Evolutionary conservation across 2,888 invertebrate species (phyloP), one percentile per base, ranked within the genome.

Genomic region (Anthoptus insignis): DNA sequence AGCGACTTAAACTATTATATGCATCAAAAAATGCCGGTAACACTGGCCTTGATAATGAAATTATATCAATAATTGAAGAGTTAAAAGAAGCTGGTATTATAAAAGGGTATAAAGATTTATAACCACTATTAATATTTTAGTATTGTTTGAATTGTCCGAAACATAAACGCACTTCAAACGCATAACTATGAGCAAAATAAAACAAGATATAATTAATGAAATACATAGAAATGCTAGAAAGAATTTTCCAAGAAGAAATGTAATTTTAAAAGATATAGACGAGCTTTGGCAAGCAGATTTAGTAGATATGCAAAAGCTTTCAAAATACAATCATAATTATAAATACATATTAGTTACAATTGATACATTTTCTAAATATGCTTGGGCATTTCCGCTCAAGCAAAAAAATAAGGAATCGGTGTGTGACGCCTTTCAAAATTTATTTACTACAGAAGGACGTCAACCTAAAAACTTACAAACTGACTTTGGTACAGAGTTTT

Each of bases 221-320:
- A 6, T 47, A n/a, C 47, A 47, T 47, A 47, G 16, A 47, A 47
- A 47, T 47, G 47, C 22, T 16, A 47, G 47, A 22, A 22, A 22
- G 67, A 86, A 87, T 83, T 82, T 75, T 61, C 71, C 69, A 29
- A 70, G 82, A 24, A 71, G 84, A 47, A 63, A 69, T 53, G 81
- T 82, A 27, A 74, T 82, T 19, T 73, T 82, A 37, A 81, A 81
- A 68, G 83, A 79, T 49, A 71, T 87, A 7, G 79, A 86, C 74
- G 84, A 89, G 68, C 73, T 85, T n/a, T 86, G 82, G 86, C 88
- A 89, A 78, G 81, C 81, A n/a, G 87, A 89, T 77, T 73, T 88
- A 6, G 83, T 76, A 53, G 80, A 76, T 54, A 68, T 74, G 59
- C 70, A 73, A 61, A 47, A 21, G 5, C 4, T n/a, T n/a, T n/a